Evolutionary conservation across 2,888 invertebrate species (phyloP), one percentile per base, ranked within the genome.

Genomic region (Altica lythri): DNA sequence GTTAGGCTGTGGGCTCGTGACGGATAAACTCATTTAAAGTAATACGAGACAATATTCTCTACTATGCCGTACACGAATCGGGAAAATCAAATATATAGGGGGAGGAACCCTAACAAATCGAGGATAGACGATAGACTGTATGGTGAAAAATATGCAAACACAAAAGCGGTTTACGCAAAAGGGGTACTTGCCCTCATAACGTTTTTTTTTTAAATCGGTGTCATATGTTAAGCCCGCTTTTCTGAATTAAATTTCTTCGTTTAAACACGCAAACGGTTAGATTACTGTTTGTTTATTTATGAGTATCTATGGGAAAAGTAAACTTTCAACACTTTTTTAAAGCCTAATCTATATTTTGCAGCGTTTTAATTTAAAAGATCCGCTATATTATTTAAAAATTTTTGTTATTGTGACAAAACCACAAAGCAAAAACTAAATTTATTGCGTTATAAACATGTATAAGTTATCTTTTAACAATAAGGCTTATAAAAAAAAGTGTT

Each of bases 11-110:
- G 59, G 47, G 51, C 42, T 57, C 53, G 57, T 58, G 62, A 63
- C 61, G 56, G 60, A 60, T 62, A 61, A 61, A 57, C 55, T 57
- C 61, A 55, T 60, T 61, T 59, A 57, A 57, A 50, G 50, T 61
- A 56, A 64, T 59, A 46, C 38, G 57, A 55, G 35, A 57, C 59
- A 60, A 62, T 35, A 57, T 57, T 60, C 57, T 57, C 53, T 57
- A 19, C 47, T 30, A 38, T 46, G 57, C 43, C 32, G 32, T 32
- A 49, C 49, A 32, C 16, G 49, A 46, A 46, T 46, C 44, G 58
- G 56, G 55, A 55, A 61, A 61, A 61, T 57, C 57, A 53, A 57
- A 61, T 57, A 57, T 57, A 61, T 56, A 58, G 61, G 47, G 52
- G 32, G 40, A 47, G 50, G 53, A 44, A 40, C 53, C 47, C 44